phyloP scores from a whole-genome alignment of 2,113 vertebrate species.

The Labrus mixtus region DNA sequence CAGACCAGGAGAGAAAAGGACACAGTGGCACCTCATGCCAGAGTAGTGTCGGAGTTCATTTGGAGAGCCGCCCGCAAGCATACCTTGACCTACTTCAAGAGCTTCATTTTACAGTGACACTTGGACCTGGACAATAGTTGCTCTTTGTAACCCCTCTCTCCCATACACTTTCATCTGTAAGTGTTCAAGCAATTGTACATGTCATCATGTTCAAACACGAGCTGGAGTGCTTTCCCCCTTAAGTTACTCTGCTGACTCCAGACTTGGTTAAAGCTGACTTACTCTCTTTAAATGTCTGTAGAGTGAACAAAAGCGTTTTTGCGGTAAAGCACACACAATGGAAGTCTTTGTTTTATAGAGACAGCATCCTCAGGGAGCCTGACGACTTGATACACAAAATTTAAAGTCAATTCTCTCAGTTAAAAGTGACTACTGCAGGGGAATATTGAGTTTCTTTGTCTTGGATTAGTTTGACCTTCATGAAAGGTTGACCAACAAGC shows the following conservation, averaged over 20 bases:
- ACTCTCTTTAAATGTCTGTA: neutral
- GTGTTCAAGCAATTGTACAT: constrained; percentile 10
- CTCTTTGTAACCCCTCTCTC: neutral
- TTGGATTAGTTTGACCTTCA: neutral
- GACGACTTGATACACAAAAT: neutral
- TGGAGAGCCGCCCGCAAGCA: constrained; percentile 2
- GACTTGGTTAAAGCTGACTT: neutral
- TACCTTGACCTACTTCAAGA: constrained; percentile 29
- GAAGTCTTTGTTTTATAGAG: neutral
- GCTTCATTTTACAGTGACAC: constrained; percentile 33
- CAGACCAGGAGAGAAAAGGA: neutral
- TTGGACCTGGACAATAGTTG: constrained; percentile 2
- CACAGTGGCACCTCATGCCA: neutral
- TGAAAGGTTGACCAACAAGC: neutral
- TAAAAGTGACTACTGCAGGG: neutral
- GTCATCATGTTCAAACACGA: constrained; percentile 1
- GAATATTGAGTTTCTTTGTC: neutral
- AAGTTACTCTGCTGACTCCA: neutral
- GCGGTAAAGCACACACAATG: neutral
- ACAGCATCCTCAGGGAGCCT: neutral
- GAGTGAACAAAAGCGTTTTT: neutral
- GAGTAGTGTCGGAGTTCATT: constrained; percentile 9
- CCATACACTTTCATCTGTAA: constrained; percentile 8
- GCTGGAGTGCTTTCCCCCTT: neutral
- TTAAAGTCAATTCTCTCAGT: neutral